Conservation (phyloP, 2,888 invertebrate genomes). For the Sesia apiformis region DNA sequence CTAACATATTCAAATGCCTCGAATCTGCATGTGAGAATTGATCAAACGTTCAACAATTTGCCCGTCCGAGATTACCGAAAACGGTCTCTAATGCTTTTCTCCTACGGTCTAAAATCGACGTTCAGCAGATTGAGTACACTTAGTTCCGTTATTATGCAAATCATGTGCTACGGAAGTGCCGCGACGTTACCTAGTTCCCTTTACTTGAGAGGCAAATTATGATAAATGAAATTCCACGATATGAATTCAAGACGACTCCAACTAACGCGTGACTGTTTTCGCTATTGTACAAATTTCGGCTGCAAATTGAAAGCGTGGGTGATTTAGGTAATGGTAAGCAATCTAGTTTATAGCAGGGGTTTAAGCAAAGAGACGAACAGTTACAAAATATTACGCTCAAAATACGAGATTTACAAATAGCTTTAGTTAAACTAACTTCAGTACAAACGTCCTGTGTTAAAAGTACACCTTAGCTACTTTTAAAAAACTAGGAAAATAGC, state of each 20-base stretch:
- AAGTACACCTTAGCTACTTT: too few relatives aligned
- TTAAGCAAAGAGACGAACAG: too few relatives aligned
- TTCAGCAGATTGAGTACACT: slow-evolving; percentile 30
- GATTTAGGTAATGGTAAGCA: too few relatives aligned
- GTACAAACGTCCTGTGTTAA: too few relatives aligned
- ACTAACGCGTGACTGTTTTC: not conserved
- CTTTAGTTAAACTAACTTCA: too few relatives aligned
- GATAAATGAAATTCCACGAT: slow-evolving; percentile 49
- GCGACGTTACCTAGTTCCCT: slow-evolving; percentile 55
- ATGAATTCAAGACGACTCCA: slow-evolving; percentile 8
- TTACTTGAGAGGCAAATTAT: slow-evolving; percentile 57
- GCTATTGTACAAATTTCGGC: not conserved
- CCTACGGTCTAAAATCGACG: slow-evolving; percentile 32
- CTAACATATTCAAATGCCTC: slow-evolving; percentile 49
- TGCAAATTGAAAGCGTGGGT: not conserved
- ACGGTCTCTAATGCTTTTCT: slow-evolving; percentile 20
- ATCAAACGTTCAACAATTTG: slow-evolving; percentile 40
- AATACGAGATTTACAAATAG: too few relatives aligned
- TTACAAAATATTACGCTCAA: too few relatives aligned
- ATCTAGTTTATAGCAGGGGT: too few relatives aligned
- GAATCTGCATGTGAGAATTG: slow-evolving; percentile 52
- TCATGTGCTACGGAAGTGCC: slow-evolving; percentile 55
- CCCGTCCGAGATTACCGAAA: slow-evolving; percentile 24
- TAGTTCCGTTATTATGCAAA: slow-evolving; percentile 65
- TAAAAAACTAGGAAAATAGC: too few relatives aligned